phyloP scores from a whole-genome alignment of 2,113 vertebrate genomes.

The Xiphophorus hellerii region DNA sequence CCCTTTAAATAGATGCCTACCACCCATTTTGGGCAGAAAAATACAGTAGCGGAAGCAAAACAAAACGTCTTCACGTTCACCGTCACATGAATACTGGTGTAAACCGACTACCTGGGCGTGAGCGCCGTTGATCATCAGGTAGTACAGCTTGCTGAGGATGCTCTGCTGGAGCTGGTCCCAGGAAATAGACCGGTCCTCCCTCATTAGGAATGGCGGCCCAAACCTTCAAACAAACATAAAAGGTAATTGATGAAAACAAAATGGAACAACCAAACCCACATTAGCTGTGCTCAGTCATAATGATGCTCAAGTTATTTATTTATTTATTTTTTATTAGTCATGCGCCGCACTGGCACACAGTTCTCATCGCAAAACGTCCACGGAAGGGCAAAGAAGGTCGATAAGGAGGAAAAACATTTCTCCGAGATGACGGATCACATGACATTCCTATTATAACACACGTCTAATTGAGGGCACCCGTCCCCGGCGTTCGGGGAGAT shows the following conservation, averaged over 20 bases:
- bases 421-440: constrained; percentile 38
- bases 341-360: constrained; percentile 13
- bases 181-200: constrained; percentile 86
- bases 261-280: not conserved
- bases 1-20: not conserved
- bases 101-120: constrained; percentile 78
- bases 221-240: constrained; percentile 80
- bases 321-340: constrained; percentile 5
- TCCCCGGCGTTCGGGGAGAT: constrained; percentile 26
- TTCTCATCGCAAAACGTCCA: constrained; percentile 37
- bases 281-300: not conserved
- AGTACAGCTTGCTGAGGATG: constrained; percentile 87
- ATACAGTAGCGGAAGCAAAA: not conserved
- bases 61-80: not conserved
- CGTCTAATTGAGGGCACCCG: constrained; percentile 48
- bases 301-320: constrained; percentile 13
- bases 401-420: constrained; percentile 12
- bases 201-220: constrained; percentile 89
- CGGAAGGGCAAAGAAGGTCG: constrained; percentile 16
- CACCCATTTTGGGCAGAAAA: not conserved
- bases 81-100: too few relatives aligned
- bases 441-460: constrained; percentile 38
- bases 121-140: constrained; percentile 86
- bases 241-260: constrained; percentile 1
- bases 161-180: constrained; percentile 92